Evolutionary conservation across 2,113 vertebrate genomes (phyloP).

Genomic region (Calidris pugnax): DNA sequence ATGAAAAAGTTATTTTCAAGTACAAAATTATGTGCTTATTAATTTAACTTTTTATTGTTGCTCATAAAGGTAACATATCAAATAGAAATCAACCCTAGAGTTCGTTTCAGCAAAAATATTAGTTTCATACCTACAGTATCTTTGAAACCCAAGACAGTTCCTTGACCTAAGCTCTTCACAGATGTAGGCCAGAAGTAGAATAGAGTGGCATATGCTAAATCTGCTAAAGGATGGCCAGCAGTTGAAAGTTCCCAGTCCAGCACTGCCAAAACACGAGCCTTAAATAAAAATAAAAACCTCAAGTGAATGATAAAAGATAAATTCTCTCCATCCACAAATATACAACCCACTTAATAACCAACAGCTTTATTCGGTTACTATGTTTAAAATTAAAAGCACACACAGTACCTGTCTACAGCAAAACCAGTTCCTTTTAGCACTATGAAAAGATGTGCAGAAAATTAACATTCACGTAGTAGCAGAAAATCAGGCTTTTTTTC

Average conservation of each 20-base stretch:
- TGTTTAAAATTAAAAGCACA: not conserved
- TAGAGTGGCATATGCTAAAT: constrained; percentile 82
- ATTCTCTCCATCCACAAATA: not conserved
- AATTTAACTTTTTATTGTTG: not conserved
- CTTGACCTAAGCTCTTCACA: not conserved
- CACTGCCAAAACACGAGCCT: constrained; percentile 87
- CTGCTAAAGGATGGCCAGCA: constrained; percentile 86
- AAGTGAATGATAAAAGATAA: not conserved
- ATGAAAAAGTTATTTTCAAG: not conserved
- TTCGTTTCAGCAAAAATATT: not conserved
- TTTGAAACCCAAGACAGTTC: not conserved
- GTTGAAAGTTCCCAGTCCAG: constrained; percentile 97
- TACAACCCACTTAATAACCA: not conserved
- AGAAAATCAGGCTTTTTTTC: not conserved
- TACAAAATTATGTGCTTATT: not conserved
- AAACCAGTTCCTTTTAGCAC: not conserved
- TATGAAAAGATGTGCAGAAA: not conserved
- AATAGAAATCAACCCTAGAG: not conserved
- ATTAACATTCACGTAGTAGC: not conserved
- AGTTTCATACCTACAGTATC: constrained; percentile 60
- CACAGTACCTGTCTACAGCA: not conserved
- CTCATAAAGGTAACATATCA: not conserved
- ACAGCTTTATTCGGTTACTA: not conserved
- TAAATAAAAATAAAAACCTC: constrained; percentile 40
- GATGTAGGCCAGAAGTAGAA: constrained; percentile 80